Percentiles rank a stretch among this genome's conserved stretches.
Conservation (phyloP, 2,113 vertebrate genomes). For the Sminthopsis crassicaudata region DNA sequence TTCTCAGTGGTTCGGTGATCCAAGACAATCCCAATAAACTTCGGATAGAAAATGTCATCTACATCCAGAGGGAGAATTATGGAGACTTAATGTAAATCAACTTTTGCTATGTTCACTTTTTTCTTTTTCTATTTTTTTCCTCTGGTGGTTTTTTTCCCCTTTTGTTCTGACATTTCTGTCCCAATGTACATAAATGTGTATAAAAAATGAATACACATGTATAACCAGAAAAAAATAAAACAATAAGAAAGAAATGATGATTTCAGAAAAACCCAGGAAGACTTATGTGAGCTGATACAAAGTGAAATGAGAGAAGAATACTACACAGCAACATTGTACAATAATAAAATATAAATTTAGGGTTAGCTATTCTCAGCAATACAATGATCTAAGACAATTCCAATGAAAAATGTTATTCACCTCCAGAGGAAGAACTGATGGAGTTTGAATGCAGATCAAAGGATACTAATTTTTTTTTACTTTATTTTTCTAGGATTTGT, state of each 20-base stretch:
- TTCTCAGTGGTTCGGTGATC: too few species aligned
- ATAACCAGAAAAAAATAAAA: too few species aligned
- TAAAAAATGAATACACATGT: too few species aligned
- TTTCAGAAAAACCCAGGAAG: background rate
- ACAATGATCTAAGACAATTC: background rate
- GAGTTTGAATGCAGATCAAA: background rate
- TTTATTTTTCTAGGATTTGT: background rate
- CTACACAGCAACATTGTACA: background rate
- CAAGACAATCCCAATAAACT: too few species aligned
- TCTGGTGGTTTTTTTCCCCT: too few species aligned
- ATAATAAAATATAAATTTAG: background rate
- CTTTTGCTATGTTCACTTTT: too few species aligned
- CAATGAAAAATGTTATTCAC: background rate
- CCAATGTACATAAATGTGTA: too few species aligned
- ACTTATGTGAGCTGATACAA: background rate
- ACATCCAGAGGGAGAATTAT: too few species aligned
- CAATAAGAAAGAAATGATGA: background rate
- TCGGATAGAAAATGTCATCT: too few species aligned
- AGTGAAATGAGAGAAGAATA: background rate
- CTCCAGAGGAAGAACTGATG: background rate
- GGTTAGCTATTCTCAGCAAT: background rate
- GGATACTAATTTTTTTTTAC: background rate
- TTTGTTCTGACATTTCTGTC: too few species aligned
- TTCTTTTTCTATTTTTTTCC: too few species aligned
- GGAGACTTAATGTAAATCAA: too few species aligned